Conservation (phyloP, 2,113 vertebrate species). For the Tragelaphus scriptus region DNA sequence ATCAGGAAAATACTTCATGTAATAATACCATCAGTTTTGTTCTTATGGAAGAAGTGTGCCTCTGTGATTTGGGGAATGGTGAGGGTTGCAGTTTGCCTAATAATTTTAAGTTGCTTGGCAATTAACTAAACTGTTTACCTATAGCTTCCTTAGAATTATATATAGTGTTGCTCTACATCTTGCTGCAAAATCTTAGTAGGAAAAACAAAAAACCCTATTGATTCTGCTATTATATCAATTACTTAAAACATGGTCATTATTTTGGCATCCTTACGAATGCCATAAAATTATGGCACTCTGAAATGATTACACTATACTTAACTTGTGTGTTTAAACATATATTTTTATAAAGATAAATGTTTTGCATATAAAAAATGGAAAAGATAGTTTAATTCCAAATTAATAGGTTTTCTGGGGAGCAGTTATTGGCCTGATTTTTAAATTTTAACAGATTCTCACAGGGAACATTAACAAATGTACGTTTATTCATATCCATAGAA, state of each 20-base stretch:
- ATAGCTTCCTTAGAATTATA: not conserved
- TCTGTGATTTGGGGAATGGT: not conserved
- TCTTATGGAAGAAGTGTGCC: not conserved
- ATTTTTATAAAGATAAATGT: not conserved
- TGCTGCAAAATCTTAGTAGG: not conserved
- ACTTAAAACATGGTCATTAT: not conserved
- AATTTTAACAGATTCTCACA: not conserved
- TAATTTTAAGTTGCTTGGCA: not conserved
- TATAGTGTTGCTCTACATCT: not conserved
- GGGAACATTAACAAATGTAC: not conserved
- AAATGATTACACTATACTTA: not conserved
- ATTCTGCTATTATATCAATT: not conserved
- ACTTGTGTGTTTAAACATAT: not conserved
- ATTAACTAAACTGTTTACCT: not conserved
- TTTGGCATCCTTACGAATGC: not conserved
- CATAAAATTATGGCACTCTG: not conserved
- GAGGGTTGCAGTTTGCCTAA: not conserved
- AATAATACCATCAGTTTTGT: not conserved
- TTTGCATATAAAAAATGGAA: not conserved
- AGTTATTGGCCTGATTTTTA: not conserved
- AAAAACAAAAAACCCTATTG: not conserved
- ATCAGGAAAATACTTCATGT: not conserved
- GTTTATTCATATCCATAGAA: not conserved
- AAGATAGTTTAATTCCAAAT: not conserved
- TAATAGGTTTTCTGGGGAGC: not conserved